Percentiles rank a stretch among this genome's conserved stretches.
phyloP scores from a whole-genome alignment of 1,140 invertebrate genomes.

The Phocides pigmalion region DNA sequence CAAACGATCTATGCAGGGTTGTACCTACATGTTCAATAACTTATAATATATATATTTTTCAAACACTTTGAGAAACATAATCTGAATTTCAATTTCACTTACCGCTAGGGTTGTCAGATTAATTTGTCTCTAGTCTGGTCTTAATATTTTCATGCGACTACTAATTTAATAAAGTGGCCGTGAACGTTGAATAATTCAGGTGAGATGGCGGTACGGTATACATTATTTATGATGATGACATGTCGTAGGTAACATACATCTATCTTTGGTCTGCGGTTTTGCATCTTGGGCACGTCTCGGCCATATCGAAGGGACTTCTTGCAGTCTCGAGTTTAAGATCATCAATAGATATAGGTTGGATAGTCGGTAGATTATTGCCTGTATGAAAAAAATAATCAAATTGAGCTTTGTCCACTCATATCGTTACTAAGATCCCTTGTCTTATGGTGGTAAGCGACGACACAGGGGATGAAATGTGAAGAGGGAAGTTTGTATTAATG shows the following conservation, averaged over 20 bases:
- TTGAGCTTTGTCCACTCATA: no score
- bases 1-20: no score
- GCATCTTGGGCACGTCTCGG: conserved; percentile 72
- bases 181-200: conserved; percentile 77
- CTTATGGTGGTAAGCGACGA: no score
- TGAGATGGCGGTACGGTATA: conserved; percentile 56
- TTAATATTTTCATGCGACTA: conserved; percentile 76
- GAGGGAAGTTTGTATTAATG: no score
- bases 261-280: conserved; percentile 72
- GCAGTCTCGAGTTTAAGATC: conserved; percentile 33
- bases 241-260: conserved; percentile 70
- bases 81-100: conserved; percentile 34
- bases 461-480: no score
- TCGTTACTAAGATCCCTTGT: no score
- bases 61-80: conserved; percentile 16
- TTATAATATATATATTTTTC: neutral
- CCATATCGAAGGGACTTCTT: conserved; percentile 61
- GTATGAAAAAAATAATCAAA: no score
- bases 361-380: neutral
- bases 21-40: no score
- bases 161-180: conserved; percentile 80
- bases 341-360: neutral
- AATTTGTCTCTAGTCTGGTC: conserved; percentile 51
- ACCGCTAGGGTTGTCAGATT: conserved; percentile 45
- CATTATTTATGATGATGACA: conserved; percentile 80